Percentiles rank a stretch among this genome's conserved stretches.
These are phyloP conservation scores for Drosophila sordidapex DNA, from an alignment of 2,888 invertebrate species.

Conservation along the genomic window DNA sequence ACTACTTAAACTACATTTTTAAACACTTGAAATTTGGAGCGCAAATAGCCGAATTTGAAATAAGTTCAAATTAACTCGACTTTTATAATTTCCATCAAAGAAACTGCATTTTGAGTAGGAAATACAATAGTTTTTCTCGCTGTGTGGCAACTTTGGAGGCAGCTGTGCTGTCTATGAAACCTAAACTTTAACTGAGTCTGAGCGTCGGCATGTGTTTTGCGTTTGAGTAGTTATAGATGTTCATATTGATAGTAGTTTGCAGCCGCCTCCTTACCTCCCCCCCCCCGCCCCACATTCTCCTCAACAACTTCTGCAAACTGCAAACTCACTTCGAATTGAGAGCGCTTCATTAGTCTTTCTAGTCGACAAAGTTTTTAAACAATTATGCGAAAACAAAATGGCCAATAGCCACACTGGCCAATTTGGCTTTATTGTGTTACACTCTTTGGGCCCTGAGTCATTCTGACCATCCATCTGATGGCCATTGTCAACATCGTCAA, in stretches of 20 bases:
- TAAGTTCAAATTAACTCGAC: too few relatives aligned
- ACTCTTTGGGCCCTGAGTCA: constrained; percentile 25
- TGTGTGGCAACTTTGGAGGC: constrained; percentile 22
- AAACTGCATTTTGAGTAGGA: neutral
- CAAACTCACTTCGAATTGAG: constrained; percentile 25
- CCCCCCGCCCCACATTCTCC: neutral
- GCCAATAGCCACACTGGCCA: constrained; percentile 46
- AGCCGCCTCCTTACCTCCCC: neutral
- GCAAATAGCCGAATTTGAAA: neutral
- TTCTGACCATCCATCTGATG: constrained; percentile 13
- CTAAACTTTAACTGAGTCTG: constrained; percentile 27
- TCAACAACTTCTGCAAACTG: neutral
- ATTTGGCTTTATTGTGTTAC: constrained; percentile 35
- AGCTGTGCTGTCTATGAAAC: constrained; percentile 42
- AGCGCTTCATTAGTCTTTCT: constrained; percentile 72
- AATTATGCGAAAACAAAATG: constrained; percentile 66
- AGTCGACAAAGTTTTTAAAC: constrained; percentile 56
- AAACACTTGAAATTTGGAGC: neutral
- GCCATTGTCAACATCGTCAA: constrained; percentile 49
- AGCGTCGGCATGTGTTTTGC: neutral
- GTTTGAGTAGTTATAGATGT: constrained; percentile 10
- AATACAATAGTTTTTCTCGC: neutral
- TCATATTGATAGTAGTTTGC: constrained; percentile 42
- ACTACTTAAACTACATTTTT: neutral
- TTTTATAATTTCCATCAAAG: neutral